Percentiles rank a stretch among this genome's conserved stretches.
These are phyloP conservation scores for Physella acuta DNA, from an alignment of 1,140 invertebrate species.

Conservation along the genomic window DNA sequence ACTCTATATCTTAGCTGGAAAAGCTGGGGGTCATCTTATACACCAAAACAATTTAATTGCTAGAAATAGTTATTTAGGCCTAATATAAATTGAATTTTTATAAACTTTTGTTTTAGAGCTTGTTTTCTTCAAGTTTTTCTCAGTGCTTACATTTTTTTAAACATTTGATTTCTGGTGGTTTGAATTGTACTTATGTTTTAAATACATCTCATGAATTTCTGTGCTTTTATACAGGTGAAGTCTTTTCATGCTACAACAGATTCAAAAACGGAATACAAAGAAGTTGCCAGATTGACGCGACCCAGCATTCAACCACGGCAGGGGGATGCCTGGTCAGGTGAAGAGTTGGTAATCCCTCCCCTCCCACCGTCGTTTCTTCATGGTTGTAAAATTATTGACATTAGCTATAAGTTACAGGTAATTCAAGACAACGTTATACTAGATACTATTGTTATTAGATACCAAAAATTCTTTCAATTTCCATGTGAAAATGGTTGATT, in stretches of 20 bases:
- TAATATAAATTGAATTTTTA: too few species aligned
- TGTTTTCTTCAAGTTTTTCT: too few species aligned
- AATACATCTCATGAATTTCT: not conserved
- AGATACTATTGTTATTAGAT: too few species aligned
- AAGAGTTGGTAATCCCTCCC: slow-evolving; percentile 38
- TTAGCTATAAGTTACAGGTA: slow-evolving; percentile 43
- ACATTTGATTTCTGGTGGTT: not conserved
- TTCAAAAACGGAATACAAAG: slow-evolving; percentile 12
- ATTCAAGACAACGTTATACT: too few species aligned
- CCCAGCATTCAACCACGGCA: slow-evolving; percentile 32
- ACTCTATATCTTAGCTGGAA: too few species aligned
- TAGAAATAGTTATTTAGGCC: too few species aligned
- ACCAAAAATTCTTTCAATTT: too few species aligned
- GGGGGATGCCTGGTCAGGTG: slow-evolving; percentile 36
- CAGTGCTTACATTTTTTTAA: too few species aligned
- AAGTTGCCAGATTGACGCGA: slow-evolving; percentile 29
- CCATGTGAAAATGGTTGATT: too few species aligned
- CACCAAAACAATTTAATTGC: too few species aligned
- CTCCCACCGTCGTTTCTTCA: slow-evolving; percentile 46
- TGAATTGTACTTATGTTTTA: not conserved
- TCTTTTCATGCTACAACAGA: slow-evolving; percentile 41
- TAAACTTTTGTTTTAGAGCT: too few species aligned
- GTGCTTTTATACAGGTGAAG: slow-evolving; percentile 26
- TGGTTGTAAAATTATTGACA: slow-evolving; percentile 51
- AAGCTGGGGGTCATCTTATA: too few species aligned